Evolutionary conservation across 2,797 vertebrate species (phyloP).

Genomic region (Menidia menidia): DNA sequence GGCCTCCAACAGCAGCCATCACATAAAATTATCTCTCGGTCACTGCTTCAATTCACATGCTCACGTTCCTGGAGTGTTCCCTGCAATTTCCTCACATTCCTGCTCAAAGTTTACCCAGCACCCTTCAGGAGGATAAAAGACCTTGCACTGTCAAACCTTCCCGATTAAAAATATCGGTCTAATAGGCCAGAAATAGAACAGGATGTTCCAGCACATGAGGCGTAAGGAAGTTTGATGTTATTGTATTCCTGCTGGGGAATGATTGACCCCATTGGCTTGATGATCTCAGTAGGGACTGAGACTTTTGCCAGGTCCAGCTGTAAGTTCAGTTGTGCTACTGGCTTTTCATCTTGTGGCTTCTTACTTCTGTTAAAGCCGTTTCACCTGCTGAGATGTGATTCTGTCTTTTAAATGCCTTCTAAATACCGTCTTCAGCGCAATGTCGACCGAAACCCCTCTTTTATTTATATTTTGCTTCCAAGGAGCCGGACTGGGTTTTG

Average conservation of each 20-base stretch:
- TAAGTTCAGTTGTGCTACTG: neutral
- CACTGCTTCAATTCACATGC: constrained; percentile 67
- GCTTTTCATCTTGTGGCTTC: neutral
- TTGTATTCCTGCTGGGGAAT: constrained; percentile 35
- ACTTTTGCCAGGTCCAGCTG: neutral
- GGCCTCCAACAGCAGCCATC: constrained; percentile 60
- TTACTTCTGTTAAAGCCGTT: too few species aligned
- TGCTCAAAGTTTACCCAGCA: constrained; percentile 58
- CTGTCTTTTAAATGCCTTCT: too few species aligned
- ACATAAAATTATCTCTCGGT: constrained; percentile 67
- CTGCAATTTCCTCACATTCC: constrained; percentile 62
- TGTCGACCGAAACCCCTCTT: neutral
- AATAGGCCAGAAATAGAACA: constrained; percentile 60
- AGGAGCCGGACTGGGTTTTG: neutral
- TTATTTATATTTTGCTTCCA: neutral
- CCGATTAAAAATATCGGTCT: constrained; percentile 56
- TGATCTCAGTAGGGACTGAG: neutral
- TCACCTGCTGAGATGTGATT: neutral
- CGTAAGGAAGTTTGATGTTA: constrained; percentile 45
- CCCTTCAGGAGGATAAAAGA: constrained; percentile 37
- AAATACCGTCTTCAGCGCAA: too few species aligned
- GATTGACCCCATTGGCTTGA: constrained; percentile 30
- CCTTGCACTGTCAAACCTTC: constrained; percentile 22
- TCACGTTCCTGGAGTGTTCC: constrained; percentile 34
- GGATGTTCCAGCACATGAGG: constrained; percentile 61